These are phyloP conservation scores for Melieria omissa DNA, from an alignment of 2,888 invertebrate genomes.

Conservation along the genomic window DNA sequence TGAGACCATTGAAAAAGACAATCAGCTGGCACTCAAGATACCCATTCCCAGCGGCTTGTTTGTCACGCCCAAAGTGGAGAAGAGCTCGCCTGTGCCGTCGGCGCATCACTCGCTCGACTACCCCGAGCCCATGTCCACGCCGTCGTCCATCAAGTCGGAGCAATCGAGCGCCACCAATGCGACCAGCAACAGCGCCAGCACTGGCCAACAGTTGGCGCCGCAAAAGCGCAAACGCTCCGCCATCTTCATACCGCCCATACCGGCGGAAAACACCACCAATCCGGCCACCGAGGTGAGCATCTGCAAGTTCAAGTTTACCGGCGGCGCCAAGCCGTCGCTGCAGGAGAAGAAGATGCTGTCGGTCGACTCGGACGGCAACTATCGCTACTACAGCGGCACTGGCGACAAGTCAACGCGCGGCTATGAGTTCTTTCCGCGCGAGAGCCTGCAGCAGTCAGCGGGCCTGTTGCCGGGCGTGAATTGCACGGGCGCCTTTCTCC, in stretches of 20 bases:
- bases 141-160: slow-evolving; percentile 66
- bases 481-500: slow-evolving; percentile 68
- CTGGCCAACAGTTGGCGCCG: slow-evolving; percentile 61
- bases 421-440: slow-evolving; percentile 82
- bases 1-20: slow-evolving; percentile 65
- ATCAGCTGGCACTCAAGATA: slow-evolving; percentile 64
- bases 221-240: slow-evolving; percentile 83
- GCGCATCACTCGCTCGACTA: slow-evolving; percentile 59
- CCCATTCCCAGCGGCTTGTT: slow-evolving; percentile 58
- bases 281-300: slow-evolving; percentile 89
- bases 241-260: slow-evolving; percentile 86
- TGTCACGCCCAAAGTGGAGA: slow-evolving; percentile 50
- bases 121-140: slow-evolving; percentile 58
- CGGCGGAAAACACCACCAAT: slow-evolving; percentile 78
- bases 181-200: slow-evolving; percentile 52
- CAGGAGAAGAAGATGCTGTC: slow-evolving; percentile 94
- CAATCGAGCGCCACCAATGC: slow-evolving; percentile 66
- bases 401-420: slow-evolving; percentile 82
- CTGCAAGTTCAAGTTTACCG: slow-evolving; percentile 93
- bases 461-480: slow-evolving; percentile 69
- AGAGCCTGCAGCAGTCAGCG: slow-evolving; percentile 74
- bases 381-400: slow-evolving; percentile 87
- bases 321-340: slow-evolving; percentile 87
- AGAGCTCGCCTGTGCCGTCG: slow-evolving; percentile 43
- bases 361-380: slow-evolving; percentile 89